Base-by-base conservation (phyloP, 2,888 invertebrate genomes). In the Drosophila leonis region DNA sequence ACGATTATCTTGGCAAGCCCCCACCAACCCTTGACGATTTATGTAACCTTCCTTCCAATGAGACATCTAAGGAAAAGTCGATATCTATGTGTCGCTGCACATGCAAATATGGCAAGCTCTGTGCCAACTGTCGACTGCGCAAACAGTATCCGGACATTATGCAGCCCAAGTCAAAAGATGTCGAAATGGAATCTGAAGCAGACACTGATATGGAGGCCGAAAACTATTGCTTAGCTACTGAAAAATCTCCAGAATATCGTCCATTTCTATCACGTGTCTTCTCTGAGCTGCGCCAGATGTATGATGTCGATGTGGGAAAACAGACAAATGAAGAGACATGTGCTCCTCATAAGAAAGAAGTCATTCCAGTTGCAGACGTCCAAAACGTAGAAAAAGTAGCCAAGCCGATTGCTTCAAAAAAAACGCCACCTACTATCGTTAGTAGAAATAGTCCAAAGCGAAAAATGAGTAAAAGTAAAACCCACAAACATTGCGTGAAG, bases 401-500 rank as follows among this genome's bases (percentile, higher is more conserved):
- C 0, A 39, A 35, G 2, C 39, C n/a, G 9, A 33, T 6, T 9
- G n/a, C 12, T 31, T 12, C 7, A 12, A 15, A 41, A n/a, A 9
- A 13, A 5, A 0, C 7, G 5, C 18, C 15, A 18, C 49, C 27
- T 4, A 55, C 1, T 12, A 9, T 10, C 15, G 37, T 49, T 10
- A 29, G 20, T 8, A 20, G 20, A 2, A 27, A 7, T 6, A 33
- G 29, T 20, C 49, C 12, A 20, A 33, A 35, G 51, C 51, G 51
- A 35, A 51, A 24, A 24, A 35, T 4, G 8, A 24, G 15, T 15
- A 52, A 35, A 24, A 52, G 15, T 9, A 35, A 35, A 94, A 0
- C 95, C 0, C 95, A 95, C 80, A 94, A 94, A 68, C 87, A 93
- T 63, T 95, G 95, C 81, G 88, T 94, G 3, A 94, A 94, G 60